Evolutionary conservation across 2,888 invertebrate species (phyloP).

Genomic region (Scaptomyza cyrtandrae): DNA sequence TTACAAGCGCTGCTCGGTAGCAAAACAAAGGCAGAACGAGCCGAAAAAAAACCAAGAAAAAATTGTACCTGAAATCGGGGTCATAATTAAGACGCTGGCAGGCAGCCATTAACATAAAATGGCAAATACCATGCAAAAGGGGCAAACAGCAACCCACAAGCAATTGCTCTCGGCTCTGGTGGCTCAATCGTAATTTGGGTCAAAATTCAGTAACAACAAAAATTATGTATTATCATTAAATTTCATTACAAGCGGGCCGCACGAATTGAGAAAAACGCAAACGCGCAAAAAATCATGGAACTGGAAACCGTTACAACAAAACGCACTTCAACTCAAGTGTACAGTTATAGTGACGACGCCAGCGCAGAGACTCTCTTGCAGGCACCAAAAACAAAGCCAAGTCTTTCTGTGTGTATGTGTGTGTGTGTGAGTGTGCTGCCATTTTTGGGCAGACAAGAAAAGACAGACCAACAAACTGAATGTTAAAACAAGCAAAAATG

Average conservation of each 20-base stretch:
- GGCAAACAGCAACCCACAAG: constrained; percentile 25
- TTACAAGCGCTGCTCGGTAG: constrained; percentile 17
- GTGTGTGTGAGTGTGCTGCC: constrained; percentile 28
- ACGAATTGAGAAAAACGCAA: constrained; percentile 58
- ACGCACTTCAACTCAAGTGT: constrained; percentile 72
- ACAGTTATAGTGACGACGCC: constrained; percentile 61
- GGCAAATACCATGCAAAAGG: constrained; percentile 45
- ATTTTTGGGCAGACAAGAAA: constrained; percentile 53
- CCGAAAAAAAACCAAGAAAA: constrained; percentile 8
- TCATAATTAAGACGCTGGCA: constrained; percentile 45
- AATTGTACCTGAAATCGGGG: constrained; percentile 42
- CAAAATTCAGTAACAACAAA: constrained; percentile 59
- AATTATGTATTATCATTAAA: constrained; percentile 81
- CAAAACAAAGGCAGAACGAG: constrained; percentile 35
- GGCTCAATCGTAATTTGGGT: constrained; percentile 75
- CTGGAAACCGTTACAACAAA: constrained; percentile 72
- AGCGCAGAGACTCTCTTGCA: constrained; percentile 37
- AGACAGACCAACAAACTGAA: constrained; percentile 44
- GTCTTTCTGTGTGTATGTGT: constrained; percentile 14
- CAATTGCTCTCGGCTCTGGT: constrained; percentile 41
- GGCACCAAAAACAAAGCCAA: constrained; percentile 58
- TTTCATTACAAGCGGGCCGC: constrained; percentile 70
- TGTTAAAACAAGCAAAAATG: constrained; percentile 58
- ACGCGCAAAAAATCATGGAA: constrained; percentile 64
- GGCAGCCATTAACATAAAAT: constrained; percentile 56